Evolutionary conservation across 2,888 invertebrate species (phyloP), one percentile per base, ranked within the genome.

Genomic region (Nowickia ferox): DNA sequence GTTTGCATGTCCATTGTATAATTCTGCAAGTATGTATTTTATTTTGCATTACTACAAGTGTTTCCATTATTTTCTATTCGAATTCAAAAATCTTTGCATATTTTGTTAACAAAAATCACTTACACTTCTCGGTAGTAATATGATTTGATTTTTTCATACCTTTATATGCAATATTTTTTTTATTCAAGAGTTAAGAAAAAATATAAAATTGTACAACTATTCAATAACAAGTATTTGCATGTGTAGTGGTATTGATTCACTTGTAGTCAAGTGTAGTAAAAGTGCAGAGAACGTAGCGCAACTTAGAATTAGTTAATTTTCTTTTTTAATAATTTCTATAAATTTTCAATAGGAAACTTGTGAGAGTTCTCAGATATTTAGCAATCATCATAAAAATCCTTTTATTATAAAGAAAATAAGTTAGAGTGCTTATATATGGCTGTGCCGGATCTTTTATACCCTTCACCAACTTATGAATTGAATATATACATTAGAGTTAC

Each of bases 211-310:
- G 44, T 63, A 61, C 30, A 53, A 10, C 46, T 13, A 55, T 71
- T 79, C 71, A 79, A 71, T 71, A 71, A 38, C 44, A 79, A 63
- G 44, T 53, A 59, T 55, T 19, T 46, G 38, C 42, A 40, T 38
- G 38, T 51, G 57, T 71, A 79, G 19, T 63, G 79, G 72, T 61
- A 71, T 78, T 69, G 46, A 77, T 68, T 59, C 48, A 11, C 51
- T 68, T 77, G 40, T 22, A 8, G 48, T 61, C 40, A 48, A 74
- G 48, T 17, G 30, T 53, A 38, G 30, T 22, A 48, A 0, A 30
- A 66, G 48, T 48, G 38, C 15, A 59, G 22, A 19, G 4, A 11
- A 66, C 15, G 68, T 69, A 15, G 68, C 9, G 13, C 17, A 40
- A 69, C 10, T 1, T 8, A 53, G 42, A 53, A 53, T 4, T 2